Evolutionary conservation across 2,888 invertebrate genomes (phyloP).

Genomic region (Cacoxenus indagator): DNA sequence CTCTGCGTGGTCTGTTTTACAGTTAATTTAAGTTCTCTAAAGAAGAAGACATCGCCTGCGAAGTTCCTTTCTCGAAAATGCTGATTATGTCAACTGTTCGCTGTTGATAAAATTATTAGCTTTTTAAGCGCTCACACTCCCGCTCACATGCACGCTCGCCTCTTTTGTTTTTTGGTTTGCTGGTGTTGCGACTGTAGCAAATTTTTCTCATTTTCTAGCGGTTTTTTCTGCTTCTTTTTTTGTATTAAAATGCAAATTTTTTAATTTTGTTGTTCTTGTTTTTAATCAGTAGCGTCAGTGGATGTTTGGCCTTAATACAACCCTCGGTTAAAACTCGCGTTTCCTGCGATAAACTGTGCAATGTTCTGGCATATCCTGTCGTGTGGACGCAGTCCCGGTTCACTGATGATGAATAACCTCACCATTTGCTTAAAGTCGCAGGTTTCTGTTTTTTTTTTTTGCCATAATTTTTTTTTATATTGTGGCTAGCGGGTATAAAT

Average conservation of each 20-base stretch:
- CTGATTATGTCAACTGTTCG: constrained; percentile 69
- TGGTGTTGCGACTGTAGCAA: constrained; percentile 29
- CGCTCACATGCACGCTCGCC: not conserved
- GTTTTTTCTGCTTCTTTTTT: constrained; percentile 56
- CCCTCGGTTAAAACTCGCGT: not conserved
- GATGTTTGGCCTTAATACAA: constrained; percentile 9
- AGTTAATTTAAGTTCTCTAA: constrained; percentile 64
- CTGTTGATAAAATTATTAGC: constrained; percentile 68
- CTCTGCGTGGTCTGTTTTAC: constrained; percentile 67
- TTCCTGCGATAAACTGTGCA: constrained; percentile 15
- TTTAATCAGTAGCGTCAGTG: constrained; percentile 59
- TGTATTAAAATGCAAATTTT: constrained; percentile 68
- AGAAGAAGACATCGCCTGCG: constrained; percentile 48
- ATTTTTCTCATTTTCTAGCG: constrained; percentile 32
- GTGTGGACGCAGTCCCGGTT: constrained; percentile 54
- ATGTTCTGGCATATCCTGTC: constrained; percentile 43
- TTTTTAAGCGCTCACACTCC: constrained; percentile 25
- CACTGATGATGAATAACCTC: constrained; percentile 61
- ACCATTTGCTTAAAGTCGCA: not conserved
- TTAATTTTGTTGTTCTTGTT: constrained; percentile 67
- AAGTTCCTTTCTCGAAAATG: constrained; percentile 41
- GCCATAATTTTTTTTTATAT: no score
- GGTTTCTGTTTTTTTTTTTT: not conserved
- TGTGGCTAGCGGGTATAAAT: no score
- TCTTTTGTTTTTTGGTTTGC: constrained; percentile 38